Evolutionary conservation across 1,140 invertebrate genomes (phyloP), one percentile per base, ranked within the genome.

Genomic region (Drosophila hydei): DNA sequence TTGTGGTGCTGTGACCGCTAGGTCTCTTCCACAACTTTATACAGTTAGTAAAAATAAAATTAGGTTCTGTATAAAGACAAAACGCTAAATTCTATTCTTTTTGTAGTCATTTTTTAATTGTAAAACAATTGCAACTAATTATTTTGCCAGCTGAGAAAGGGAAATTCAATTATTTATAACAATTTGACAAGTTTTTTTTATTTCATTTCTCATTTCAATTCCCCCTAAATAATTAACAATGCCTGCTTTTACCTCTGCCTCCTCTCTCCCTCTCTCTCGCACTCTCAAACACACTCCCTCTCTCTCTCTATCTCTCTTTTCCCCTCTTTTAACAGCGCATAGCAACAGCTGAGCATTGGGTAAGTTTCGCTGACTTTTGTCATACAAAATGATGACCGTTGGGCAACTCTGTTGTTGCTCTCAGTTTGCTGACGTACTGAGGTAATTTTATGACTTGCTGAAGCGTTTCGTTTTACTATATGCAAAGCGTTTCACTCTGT

Each of bases 361-460:
- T 3, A 14, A 21, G 18, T 50, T 23, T 14, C 12, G 12, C 30
- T 36, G 18, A 18, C 30, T 19, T 30, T 36, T 54, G 33, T n/a
- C 51, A 54, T 38, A n/a, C 25, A 16, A 40, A 40, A 21, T 62
- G 36, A 30, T 43, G 48, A 55, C 33, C 14, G 21, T 23, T 52
- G 23, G 38, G 36, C 48, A 62, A 52, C 36, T 51, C 19, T 38
- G 18, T 38, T 16, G n/a, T 19, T 40, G 52, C 38, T 42, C n/a
- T 25, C 33, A 38, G 51, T 21, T 36, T 19, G n/a, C 36, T 42
- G 19, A 56, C 52, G 52, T 42, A 40, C 42, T 40, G 38, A 14
- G 36, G 36, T 56, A 40, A 40, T 56, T 21, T 56, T 40, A 9
- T 38, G 27, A 64, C 25, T 64, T 38, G 42, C 62, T 64, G 27